A percentile compares a stretch with the other conserved stretches of the same genome.
phyloP scores from a whole-genome alignment of 2,113 vertebrate genomes.

The Phodopus roborovskii region DNA sequence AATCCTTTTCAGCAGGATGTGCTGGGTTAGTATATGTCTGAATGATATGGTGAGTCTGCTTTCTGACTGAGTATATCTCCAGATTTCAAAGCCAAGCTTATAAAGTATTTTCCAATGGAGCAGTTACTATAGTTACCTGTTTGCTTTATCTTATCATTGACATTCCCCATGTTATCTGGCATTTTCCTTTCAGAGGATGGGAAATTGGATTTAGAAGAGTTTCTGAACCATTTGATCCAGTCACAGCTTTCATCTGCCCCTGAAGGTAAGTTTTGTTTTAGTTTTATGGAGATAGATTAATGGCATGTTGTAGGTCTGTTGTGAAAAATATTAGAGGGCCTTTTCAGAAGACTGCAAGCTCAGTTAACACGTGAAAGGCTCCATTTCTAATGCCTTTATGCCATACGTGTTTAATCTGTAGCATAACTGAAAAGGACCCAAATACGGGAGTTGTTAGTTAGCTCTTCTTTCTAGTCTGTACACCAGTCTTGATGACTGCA shows the following conservation, averaged over 20 bases:
- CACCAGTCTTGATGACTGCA: not conserved
- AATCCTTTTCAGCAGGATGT: not conserved
- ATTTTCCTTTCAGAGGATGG: slow-evolving; percentile 63
- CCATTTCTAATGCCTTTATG: not conserved
- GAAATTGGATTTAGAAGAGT: slow-evolving; percentile 58
- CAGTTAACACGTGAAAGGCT: not conserved
- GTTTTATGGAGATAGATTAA: not conserved
- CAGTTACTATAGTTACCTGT: not conserved
- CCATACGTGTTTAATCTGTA: not conserved
- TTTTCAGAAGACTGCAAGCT: not conserved
- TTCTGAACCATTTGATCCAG: slow-evolving; percentile 25
- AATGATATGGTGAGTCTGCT: not conserved
- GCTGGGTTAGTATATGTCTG: not conserved
- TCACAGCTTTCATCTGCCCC: not conserved
- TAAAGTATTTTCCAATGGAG: not conserved
- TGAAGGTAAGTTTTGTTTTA: slow-evolving; percentile 53
- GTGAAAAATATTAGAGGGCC: not conserved
- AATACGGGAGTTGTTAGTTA: not conserved
- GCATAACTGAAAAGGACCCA: not conserved
- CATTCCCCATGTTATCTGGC: not conserved
- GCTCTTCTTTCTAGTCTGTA: not conserved
- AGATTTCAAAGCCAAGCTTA: slow-evolving; percentile 4
- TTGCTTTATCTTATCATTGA: not conserved
- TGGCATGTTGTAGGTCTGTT: not conserved
- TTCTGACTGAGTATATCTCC: not conserved